These are phyloP conservation scores for Pristionchus maxplancki DNA, from an alignment of 2,888 invertebrate genomes.

Conservation along the genomic window DNA sequence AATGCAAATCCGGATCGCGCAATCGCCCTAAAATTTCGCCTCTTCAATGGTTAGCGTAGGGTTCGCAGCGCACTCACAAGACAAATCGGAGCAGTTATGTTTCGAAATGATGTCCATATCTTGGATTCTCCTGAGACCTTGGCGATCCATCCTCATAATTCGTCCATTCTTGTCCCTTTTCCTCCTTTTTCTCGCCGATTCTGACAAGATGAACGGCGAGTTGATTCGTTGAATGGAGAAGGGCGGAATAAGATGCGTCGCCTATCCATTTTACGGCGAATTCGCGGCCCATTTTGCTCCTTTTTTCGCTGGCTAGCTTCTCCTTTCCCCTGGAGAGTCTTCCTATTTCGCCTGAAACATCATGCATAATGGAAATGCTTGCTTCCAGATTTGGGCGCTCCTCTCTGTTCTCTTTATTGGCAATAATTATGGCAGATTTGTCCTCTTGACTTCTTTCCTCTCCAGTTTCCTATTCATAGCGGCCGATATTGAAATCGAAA, in stretches of 20 bases:
- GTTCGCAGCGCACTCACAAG: background rate
- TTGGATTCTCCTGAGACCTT: background rate
- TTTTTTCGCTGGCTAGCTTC: background rate
- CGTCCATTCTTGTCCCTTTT: background rate
- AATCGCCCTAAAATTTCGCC: background rate
- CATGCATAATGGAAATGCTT: too few species aligned
- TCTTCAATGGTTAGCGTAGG: background rate
- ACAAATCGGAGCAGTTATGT: too few species aligned
- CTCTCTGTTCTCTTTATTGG: background rate
- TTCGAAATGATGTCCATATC: too few species aligned
- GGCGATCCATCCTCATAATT: slow-evolving; percentile 34
- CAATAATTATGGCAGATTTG: background rate
- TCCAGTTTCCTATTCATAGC: too few species aligned
- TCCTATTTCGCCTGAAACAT: background rate
- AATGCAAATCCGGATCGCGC: slow-evolving; percentile 16
- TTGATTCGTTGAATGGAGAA: slow-evolving; percentile 35
- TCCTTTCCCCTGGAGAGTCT: background rate
- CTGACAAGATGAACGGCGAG: slow-evolving; percentile 6
- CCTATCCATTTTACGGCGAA: background rate
- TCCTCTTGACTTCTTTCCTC: too few species aligned
- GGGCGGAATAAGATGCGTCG: background rate
- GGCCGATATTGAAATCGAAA: too few species aligned
- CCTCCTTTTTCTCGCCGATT: background rate
- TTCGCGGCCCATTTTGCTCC: background rate
- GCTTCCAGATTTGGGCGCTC: too few species aligned